Evolutionary conservation across 2,113 vertebrate genomes (phyloP).

Genomic region (Phaetusa simplex): DNA sequence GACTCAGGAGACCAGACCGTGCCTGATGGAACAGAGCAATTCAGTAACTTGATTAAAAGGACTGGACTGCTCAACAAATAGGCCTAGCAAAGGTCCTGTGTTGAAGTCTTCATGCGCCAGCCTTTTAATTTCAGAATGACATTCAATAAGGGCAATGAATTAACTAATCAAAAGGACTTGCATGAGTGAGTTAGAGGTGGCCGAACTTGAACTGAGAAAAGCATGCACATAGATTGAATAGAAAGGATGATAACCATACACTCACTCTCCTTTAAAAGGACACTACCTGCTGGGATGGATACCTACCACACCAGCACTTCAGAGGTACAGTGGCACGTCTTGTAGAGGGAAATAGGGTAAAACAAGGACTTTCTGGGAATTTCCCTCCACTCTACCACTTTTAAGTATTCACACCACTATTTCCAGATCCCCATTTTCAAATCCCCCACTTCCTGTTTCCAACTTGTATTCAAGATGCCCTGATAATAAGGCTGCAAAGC

Average conservation of each 20-base stretch:
- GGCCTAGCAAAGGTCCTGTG: not conserved
- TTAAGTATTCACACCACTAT: not conserved
- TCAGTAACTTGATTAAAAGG: constrained; percentile 47
- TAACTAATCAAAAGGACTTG: constrained; percentile 25
- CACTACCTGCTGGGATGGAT: not conserved
- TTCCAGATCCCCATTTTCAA: not conserved
- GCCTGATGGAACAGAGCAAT: constrained; percentile 1
- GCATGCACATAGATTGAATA: not conserved
- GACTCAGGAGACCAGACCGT: not conserved
- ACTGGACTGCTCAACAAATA: not conserved
- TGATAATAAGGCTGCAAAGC: not conserved
- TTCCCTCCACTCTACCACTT: not conserved
- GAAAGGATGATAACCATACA: not conserved
- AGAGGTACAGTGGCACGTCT: not conserved
- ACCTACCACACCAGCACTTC: not conserved
- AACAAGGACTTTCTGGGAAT: not conserved
- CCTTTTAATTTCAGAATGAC: constrained; percentile 59
- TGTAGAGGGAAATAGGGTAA: not conserved
- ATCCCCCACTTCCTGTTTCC: not conserved
- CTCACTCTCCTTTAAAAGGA: not conserved
- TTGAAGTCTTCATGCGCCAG: not conserved
- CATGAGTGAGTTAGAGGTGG: not conserved
- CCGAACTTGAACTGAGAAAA: constrained; percentile 5
- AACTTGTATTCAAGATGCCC: not conserved
- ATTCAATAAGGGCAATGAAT: constrained; percentile 29